These are phyloP conservation scores for Sebastes baramenuke DNA, from an alignment of 2,797 vertebrate genomes.

Conservation along the genomic window DNA sequence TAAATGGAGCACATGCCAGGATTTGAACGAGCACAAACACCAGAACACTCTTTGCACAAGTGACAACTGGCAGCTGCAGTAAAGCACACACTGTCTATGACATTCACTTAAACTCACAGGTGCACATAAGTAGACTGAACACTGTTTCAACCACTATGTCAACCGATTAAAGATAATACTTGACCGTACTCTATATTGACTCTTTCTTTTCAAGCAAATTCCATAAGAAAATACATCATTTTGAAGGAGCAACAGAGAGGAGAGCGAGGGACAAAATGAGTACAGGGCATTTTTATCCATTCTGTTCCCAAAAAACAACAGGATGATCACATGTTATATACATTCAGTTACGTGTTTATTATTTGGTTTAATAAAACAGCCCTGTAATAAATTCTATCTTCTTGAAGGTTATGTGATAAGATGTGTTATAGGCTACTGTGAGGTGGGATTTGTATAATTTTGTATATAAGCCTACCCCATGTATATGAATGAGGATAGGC, in stretches of 20 bases:
- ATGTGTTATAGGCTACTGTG: background rate
- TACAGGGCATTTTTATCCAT: background rate
- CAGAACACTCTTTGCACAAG: constrained; percentile 55
- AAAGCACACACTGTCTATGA: constrained; percentile 1
- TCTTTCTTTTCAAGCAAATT: constrained; percentile 2
- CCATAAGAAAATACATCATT: background rate
- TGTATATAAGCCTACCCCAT: background rate
- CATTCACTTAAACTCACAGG: constrained; percentile 5
- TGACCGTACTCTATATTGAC: background rate
- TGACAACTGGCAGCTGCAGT: constrained; percentile 41
- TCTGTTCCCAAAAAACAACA: background rate
- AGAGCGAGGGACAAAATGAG: background rate
- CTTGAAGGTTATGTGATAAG: background rate
- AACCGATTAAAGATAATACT: constrained; percentile 22
- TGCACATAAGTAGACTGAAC: background rate
- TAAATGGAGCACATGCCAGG: constrained; percentile 55
- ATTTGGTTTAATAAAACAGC: background rate
- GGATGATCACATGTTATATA: background rate
- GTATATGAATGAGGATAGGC: background rate
- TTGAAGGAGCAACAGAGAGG: background rate
- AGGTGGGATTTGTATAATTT: background rate
- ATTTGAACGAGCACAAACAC: constrained; percentile 39
- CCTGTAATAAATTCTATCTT: background rate
- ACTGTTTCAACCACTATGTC: constrained; percentile 3
- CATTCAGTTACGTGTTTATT: background rate